Evolutionary conservation across 2,888 invertebrate genomes (phyloP), one percentile per base, ranked within the genome.

Genomic region (Idaea aversata): DNA sequence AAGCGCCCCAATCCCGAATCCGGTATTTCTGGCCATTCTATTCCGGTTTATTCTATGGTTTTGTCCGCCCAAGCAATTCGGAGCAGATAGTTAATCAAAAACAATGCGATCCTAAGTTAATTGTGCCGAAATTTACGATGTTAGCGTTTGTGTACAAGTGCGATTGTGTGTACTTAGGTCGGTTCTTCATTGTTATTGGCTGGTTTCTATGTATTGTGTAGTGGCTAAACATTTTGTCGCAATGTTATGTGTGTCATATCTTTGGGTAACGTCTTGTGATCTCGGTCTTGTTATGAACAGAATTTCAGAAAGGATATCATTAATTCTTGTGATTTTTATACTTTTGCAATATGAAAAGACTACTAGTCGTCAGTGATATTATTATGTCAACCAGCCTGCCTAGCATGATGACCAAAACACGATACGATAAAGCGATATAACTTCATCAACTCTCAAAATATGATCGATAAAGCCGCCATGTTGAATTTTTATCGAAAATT

Each of bases 31-130:
- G 59, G 25, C 61, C 15, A 47, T 57, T 16, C 59, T 25, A 59
- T 59, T 10, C 16, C 59, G 13, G 16, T 10, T 34, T 34, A 59
- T 59, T 59, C 59, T 59, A 25, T 16, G 61, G 59, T 62, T 34
- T 65, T 66, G 68, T 63, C 62, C 60, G 62, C 62, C 65, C 62
- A 25, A 16, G 47, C 66, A 66, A 71, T 74, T 73, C 65, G 66
- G 62, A 65, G 69, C 72, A 75, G 79, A 75, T 77, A 80, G 77
- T 82, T 83, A 82, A 83, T 83, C 82, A 83, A 82, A 83, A 81
- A 80, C 83, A 77, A 78, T 76, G 75, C 77, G 73, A 66, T 70
- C 67, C 61, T 66, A 71, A 79, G 78, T 83, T 83, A 83, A 83
- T 83, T 83, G 82, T 72, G 76, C 72, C 70, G 72, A 78, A 81